Evolutionary conservation across 2,888 invertebrate species (phyloP), one percentile per base, ranked within the genome.

Genomic region (Laothoe populi): DNA sequence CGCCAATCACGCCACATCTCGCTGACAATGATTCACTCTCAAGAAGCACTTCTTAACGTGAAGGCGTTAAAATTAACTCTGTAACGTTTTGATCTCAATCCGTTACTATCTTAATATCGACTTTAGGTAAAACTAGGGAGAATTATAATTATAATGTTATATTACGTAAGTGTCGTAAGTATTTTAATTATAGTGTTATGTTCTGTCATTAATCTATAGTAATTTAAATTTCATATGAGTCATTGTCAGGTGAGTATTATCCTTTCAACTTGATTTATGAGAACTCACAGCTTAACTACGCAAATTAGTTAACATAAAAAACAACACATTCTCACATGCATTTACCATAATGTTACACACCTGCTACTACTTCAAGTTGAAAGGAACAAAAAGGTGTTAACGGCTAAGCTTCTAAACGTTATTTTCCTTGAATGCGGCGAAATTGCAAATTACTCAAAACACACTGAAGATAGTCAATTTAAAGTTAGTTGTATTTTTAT

Each of bases 201-300:
- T 1, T 35, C 8, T 3, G 35, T 11, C 7, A 10, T 35, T 19
- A n/a, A 5, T 31, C 26, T 10, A 16, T n/a, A 16, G 38, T 38
- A 13, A 31, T 31, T 49, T 26, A 10, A 16, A 16, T 19, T 35
- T 53, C 16, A 10, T 53, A 46, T 74, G 84, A 87, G 84, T 85
- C 83, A 83, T 90, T 88, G 88, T 79, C 87, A 85, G 84, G 73
- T 77, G 79, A 79, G 79, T 73, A 76, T 70, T 66, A 19, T 83
- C 84, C 85, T 86, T 86, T 83, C 86, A 88, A 90, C 88, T 89
- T 87, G 86, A 86, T 72, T 66, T 66, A 69, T 44, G 68, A 69
- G 64, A 64, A 69, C 74, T 77, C 82, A 74, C 74, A 64, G 80
- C 80, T 82, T 81, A 53, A 64, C 57, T 64, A 70, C 71, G 67